These are phyloP conservation scores for Callithrix jacchus DNA, from an alignment of 2,113 vertebrate genomes.

Conservation along the genomic window DNA sequence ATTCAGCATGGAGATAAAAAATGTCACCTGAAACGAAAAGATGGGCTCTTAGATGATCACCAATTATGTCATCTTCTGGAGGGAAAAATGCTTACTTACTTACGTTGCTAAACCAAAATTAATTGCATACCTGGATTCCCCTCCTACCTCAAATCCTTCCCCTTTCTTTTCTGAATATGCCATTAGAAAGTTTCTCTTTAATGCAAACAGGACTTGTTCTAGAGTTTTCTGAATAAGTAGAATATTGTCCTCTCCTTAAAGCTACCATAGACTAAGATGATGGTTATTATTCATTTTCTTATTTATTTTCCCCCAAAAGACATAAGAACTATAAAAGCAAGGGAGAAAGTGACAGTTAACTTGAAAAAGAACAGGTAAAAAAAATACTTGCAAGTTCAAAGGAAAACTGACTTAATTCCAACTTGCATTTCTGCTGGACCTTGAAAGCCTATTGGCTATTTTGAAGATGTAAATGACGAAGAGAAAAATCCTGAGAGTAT, in stretches of 20 bases:
- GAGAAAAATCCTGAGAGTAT: fast-evolving
- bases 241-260: not conserved
- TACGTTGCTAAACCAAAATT: not conserved
- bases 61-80: not conserved
- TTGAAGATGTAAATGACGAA: not conserved
- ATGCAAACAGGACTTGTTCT: not conserved
- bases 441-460: not conserved
- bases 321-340: no score
- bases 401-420: not conserved
- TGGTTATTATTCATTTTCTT: not conserved
- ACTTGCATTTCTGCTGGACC: not conserved
- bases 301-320: not conserved
- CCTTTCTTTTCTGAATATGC: not conserved
- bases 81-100: not conserved
- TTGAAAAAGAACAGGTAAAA: not conserved
- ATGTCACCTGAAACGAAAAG: not conserved
- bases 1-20: not conserved
- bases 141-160: not conserved
- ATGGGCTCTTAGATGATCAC: not conserved
- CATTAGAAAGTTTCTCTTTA: not conserved
- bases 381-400: not conserved
- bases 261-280: fast-evolving
- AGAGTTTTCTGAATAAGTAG: not conserved
- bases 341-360: not conserved
- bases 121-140: not conserved